phyloP scores from a whole-genome alignment of 2,797 vertebrate genomes.

The Coregonus ussuriensis region DNA sequence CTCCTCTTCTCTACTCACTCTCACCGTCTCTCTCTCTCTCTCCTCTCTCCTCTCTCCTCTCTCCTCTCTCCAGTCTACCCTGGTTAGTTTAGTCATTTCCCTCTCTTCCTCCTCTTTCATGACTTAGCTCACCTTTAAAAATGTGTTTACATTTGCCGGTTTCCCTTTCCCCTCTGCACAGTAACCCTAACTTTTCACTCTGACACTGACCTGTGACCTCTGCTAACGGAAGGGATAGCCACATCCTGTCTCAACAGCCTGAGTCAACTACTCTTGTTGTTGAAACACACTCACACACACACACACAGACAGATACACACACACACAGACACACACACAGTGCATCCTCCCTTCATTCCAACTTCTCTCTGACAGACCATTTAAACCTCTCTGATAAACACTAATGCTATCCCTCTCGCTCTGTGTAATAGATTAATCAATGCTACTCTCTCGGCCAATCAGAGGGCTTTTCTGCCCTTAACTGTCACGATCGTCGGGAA shows the following conservation, averaged over 20 bases:
- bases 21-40: not conserved
- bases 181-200: not conserved
- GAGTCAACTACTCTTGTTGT: conserved; percentile 25
- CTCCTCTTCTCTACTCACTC: not conserved
- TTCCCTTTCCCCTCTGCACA: not conserved
- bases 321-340: conserved; percentile 16
- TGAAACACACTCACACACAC: too few relatives aligned
- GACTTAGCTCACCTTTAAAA: not conserved
- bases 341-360: conserved; percentile 10
- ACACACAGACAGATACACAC: too few relatives aligned
- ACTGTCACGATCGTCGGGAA: conserved; percentile 10
- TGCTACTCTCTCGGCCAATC: conserved; percentile 57
- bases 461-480: conserved; percentile 51
- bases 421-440: conserved; percentile 55
- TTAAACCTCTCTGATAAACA: conserved; percentile 52
- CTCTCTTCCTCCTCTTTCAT: not conserved
- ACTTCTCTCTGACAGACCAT: conserved; percentile 47
- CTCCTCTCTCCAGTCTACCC: not conserved
- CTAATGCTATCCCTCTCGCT: conserved; percentile 42
- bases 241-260: conserved; percentile 22
- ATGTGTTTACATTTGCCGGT: not conserved
- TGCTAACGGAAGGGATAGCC: conserved; percentile 15
- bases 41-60: not conserved
- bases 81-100: not conserved
- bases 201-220: conserved; percentile 37